These are phyloP conservation scores for Trichogramma evanescens DNA, from an alignment of 2,888 invertebrate genomes.

Conservation along the genomic window DNA sequence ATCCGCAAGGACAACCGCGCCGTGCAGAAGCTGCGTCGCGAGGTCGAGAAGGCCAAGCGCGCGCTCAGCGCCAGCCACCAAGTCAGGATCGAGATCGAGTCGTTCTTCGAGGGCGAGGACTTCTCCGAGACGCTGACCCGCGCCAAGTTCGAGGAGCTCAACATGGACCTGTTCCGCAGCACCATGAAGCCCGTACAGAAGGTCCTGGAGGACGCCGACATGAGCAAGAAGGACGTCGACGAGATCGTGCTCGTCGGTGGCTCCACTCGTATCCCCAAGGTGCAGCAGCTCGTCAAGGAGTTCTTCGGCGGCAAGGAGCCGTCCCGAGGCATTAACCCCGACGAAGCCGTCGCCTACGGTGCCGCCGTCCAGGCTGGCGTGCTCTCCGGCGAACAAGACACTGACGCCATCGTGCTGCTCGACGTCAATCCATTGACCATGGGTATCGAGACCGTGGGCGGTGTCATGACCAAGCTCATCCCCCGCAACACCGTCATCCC, in stretches of 20 bases:
- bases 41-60: constrained; percentile 96
- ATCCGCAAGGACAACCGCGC: constrained; percentile 91
- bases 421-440: constrained; percentile 98
- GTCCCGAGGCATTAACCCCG: constrained; percentile 95
- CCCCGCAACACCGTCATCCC: constrained; percentile 97
- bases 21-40: constrained; percentile 91
- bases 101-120: constrained; percentile 96
- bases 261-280: constrained; percentile 97
- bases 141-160: constrained; percentile 97
- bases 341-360: constrained; percentile 98
- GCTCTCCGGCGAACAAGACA: constrained; percentile 93
- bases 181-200: constrained; percentile 67
- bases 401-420: constrained; percentile 89
- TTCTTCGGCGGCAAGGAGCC: constrained; percentile 98
- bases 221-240: constrained; percentile 96
- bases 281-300: constrained; percentile 87
- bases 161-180: constrained; percentile 66
- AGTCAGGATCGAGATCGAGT: constrained; percentile 96
- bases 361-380: constrained; percentile 99
- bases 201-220: constrained; percentile 96
- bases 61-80: constrained; percentile 91
- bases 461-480: constrained; percentile 99
- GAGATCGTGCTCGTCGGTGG: constrained; percentile 99
- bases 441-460: constrained; percentile 99
- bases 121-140: constrained; percentile 97